A percentile compares a stretch with the other conserved stretches of the same genome.
phyloP scores from a whole-genome alignment of 2,888 invertebrate genomes.

The Poecilobothrus nobilitatus region DNA sequence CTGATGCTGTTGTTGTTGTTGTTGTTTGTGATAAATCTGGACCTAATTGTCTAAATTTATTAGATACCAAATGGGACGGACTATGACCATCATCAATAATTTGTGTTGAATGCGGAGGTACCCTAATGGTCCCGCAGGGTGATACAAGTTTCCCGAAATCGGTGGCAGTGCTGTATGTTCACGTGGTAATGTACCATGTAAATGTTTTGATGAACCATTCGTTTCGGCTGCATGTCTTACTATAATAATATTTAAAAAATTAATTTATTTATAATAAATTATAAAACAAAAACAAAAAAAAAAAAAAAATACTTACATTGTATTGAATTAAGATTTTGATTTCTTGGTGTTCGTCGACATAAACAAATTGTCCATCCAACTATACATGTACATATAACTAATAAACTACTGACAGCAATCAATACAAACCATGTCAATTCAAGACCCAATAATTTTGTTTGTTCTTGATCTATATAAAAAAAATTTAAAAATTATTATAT shows the following conservation, averaged over 20 bases:
- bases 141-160: slow-evolving; percentile 88
- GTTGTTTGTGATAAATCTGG: slow-evolving; percentile 56
- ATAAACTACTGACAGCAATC: slow-evolving; percentile 59
- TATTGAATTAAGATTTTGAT: slow-evolving; percentile 46
- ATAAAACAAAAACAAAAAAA: neutral
- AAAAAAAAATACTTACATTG: slow-evolving; percentile 35
- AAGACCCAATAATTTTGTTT: slow-evolving; percentile 59
- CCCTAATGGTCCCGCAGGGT: slow-evolving; percentile 72
- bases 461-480: slow-evolving; percentile 52
- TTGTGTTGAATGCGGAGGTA: slow-evolving; percentile 46
- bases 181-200: slow-evolving; percentile 52
- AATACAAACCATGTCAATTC: slow-evolving; percentile 70
- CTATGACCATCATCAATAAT: slow-evolving; percentile 57
- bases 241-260: slow-evolving; percentile 18
- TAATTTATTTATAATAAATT: neutral
- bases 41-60: slow-evolving; percentile 61
- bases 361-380: slow-evolving; percentile 66
- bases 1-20: slow-evolving; percentile 51
- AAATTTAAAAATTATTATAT: neutral
- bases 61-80: slow-evolving; percentile 93
- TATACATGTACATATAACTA: slow-evolving; percentile 60
- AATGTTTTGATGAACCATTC: slow-evolving; percentile 58
- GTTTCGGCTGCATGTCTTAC: slow-evolving; percentile 51
- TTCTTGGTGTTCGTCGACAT: slow-evolving; percentile 57
- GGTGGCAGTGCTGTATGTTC: slow-evolving; percentile 50